Evolutionary conservation across 2,113 vertebrate species (phyloP).

Genomic region (Etheostoma cragini): DNA sequence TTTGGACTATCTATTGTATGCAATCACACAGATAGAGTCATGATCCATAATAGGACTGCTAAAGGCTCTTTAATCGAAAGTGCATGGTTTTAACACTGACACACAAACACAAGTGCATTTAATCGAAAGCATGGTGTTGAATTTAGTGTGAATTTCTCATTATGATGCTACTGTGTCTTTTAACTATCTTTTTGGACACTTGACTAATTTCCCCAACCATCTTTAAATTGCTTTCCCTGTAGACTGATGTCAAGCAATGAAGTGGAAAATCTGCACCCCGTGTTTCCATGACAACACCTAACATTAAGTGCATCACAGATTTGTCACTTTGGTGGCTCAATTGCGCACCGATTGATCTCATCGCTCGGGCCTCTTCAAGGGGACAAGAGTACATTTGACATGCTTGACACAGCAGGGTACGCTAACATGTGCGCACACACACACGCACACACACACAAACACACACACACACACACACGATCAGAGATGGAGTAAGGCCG

Average conservation of each 20-base stretch:
- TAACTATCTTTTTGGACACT: conserved; percentile 27
- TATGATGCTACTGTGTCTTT: not conserved
- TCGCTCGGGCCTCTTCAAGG: conserved; percentile 57
- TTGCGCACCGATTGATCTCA: conserved; percentile 68
- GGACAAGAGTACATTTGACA: conserved; percentile 67
- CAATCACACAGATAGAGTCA: conserved; percentile 60
- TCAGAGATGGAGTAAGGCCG: conserved; percentile 28
- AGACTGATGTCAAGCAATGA: conserved; percentile 50
- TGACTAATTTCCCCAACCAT: conserved; percentile 30
- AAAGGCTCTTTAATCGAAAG: conserved; percentile 50
- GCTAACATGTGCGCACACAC: not conserved
- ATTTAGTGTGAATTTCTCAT: conserved; percentile 36
- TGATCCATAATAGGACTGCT: conserved; percentile 41
- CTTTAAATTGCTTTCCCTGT: conserved; percentile 48
- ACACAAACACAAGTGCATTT: conserved; percentile 33
- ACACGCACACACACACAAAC: not conserved
- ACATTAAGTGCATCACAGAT: conserved; percentile 65
- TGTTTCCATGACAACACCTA: conserved; percentile 78
- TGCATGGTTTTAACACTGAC: conserved; percentile 23
- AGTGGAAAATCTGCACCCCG: conserved; percentile 67
- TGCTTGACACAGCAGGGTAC: conserved; percentile 58
- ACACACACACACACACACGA: not conserved
- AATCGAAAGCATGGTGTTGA: conserved; percentile 22
- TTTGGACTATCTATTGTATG: conserved; percentile 43
- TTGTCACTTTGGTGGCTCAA: conserved; percentile 48